These are phyloP conservation scores for Paraescarpia echinospica DNA, from an alignment of 1,140 invertebrate genomes.

Conservation along the genomic window DNA sequence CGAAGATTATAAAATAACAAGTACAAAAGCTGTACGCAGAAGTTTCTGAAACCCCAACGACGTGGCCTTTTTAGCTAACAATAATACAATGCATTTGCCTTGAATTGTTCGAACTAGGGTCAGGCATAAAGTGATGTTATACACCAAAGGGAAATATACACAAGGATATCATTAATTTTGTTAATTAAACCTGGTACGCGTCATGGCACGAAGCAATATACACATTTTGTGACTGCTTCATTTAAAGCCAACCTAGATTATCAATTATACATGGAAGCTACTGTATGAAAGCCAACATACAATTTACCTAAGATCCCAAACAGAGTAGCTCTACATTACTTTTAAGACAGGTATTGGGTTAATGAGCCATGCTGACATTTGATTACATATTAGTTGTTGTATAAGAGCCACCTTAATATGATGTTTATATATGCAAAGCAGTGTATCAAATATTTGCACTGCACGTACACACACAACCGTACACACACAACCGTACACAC, in stretches of 20 bases:
- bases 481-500: background rate
- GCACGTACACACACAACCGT: background rate
- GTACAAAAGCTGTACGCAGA: background rate
- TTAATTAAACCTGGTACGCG: background rate
- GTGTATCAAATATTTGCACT: too few relatives aligned
- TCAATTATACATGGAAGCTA: background rate
- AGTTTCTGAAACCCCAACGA: background rate
- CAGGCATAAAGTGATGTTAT: background rate
- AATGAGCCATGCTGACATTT: background rate
- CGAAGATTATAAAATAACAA: background rate
- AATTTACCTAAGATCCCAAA: background rate
- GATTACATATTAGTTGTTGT: background rate
- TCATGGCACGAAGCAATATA: background rate
- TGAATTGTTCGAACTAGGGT: background rate
- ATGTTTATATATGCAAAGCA: background rate
- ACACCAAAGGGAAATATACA: background rate
- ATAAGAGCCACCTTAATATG: background rate
- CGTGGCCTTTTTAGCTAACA: background rate
- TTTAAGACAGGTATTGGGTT: background rate
- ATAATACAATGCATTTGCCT: background rate
- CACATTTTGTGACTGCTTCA: background rate
- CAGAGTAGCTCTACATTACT: background rate
- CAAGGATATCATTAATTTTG: too few relatives aligned
- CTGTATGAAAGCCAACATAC: background rate
- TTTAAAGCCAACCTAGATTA: background rate